Base-by-base conservation (phyloP, 2,797 vertebrate species). In the Trachurus trachurus region DNA sequence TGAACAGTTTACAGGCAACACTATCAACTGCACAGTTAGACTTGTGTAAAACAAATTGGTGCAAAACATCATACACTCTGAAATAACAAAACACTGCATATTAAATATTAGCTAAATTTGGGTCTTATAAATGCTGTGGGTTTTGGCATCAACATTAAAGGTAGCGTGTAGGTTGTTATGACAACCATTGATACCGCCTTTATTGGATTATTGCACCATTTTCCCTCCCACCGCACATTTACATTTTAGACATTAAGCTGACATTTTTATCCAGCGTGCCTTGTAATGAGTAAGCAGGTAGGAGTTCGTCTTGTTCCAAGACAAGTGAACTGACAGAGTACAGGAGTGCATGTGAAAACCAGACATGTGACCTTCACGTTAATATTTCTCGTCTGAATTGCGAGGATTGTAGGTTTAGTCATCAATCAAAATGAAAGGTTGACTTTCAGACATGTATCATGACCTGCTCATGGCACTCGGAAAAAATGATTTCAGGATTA, bases 231-330 rank as follows among this genome's bases (percentile, higher is more conserved):
- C 82, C 66, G 50, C 68, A 76, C 74, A 80, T 88, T 88, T 86
- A 80, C 60, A 80, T 83, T 49, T 83, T 59, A 78, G 71, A 78
- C 54, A 77, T 77, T 86, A 88, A 89, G 76, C 83, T 84, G 88
- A 86, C 76, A 80, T 66, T 75, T 83, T 76, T 74, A 81, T 85
- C 62, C 67, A 49, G 47, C 59, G 26, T 67, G 70, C 45, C 57
- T 64, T 61, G 65, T 71, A 71, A 79, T 86, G 71, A 88, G 66
- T 66, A 50, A 85, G 78, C 79, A 76, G 71, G 79, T 81, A 74
- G 80, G 81, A 80, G 82, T 83, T 66, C 54, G 40, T 74, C 44
- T 66, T 58, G 45, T 64, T 84, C 13, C n/a, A 13, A 62, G 54
- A 74, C 54, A 68, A 58, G 47, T 68, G 53, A 78, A 31, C 31